Conservation (phyloP, 2,797 vertebrate genomes). For the Adrianichthys oophorus region DNA sequence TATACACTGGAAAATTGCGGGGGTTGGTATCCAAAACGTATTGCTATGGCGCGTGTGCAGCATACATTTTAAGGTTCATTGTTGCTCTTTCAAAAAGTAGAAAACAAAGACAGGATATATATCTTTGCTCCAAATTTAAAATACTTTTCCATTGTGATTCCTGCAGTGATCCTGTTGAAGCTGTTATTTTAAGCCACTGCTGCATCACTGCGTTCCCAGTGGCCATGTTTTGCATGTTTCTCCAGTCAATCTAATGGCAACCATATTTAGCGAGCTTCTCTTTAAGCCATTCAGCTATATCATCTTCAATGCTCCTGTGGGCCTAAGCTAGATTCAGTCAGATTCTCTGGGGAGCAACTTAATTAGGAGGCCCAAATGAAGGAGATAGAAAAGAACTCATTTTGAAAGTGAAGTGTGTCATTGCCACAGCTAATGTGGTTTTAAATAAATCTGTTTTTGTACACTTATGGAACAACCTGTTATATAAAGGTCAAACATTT, state of each 20-base stretch:
- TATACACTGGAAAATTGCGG: neutral
- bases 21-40: too few species aligned
- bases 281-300: slow-evolving; percentile 75
- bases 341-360: slow-evolving; percentile 70
- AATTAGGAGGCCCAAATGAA: slow-evolving; percentile 82
- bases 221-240: slow-evolving; percentile 42
- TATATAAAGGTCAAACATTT: slow-evolving; percentile 1
- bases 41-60: too few species aligned
- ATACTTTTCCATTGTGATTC: neutral
- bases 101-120: neutral
- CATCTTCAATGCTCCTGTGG: slow-evolving; percentile 73
- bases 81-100: neutral
- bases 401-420: slow-evolving; percentile 76
- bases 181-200: slow-evolving; percentile 2
- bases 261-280: slow-evolving; percentile 79
- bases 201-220: slow-evolving; percentile 39
- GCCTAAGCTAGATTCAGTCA: slow-evolving; percentile 71
- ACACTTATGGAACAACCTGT: slow-evolving; percentile 6
- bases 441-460: slow-evolving; percentile 34
- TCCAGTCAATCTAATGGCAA: slow-evolving; percentile 59
- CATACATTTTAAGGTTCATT: too few species aligned
- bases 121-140: too few species aligned
- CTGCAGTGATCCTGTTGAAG: slow-evolving; percentile 18
- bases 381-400: slow-evolving; percentile 61
- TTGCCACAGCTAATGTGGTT: slow-evolving; percentile 36